A percentile compares a stretch with the other conserved stretches of the same genome.
phyloP scores from a whole-genome alignment of 2,888 invertebrate genomes.

The Thera britannica region DNA sequence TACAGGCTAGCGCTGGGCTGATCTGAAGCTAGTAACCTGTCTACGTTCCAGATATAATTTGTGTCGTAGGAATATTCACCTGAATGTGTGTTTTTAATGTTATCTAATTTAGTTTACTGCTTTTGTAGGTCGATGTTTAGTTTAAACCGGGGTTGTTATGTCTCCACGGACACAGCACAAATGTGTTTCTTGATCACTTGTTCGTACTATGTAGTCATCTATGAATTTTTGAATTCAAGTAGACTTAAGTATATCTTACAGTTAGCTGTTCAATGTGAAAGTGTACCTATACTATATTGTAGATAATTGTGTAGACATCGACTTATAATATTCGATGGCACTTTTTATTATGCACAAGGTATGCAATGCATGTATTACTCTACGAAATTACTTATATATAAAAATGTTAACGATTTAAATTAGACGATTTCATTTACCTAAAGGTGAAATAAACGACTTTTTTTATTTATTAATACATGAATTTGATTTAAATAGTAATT shows the following conservation, averaged over 20 bases:
- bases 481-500: no score
- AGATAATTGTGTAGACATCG: slow-evolving; percentile 21
- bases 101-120: slow-evolving; percentile 8
- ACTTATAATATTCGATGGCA: slow-evolving; percentile 19
- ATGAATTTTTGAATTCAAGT: slow-evolving; percentile 12
- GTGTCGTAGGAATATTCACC: slow-evolving; percentile 3
- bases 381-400: slow-evolving; percentile 8
- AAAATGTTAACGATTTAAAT: slow-evolving; percentile 15
- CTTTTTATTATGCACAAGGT: slow-evolving; percentile 30
- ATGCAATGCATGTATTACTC: slow-evolving; percentile 5
- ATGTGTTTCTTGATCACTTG: slow-evolving; percentile 16
- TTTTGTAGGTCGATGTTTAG: slow-evolving; percentile 15
- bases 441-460: slow-evolving; percentile 25
- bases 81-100: slow-evolving; percentile 7
- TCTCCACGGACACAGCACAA: slow-evolving; percentile 21
- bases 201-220: slow-evolving; percentile 16
- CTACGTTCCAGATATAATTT: slow-evolving; percentile 18
- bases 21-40: slow-evolving; percentile 9
- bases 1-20: background rate
- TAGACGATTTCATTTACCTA: slow-evolving; percentile 29
- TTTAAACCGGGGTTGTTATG: slow-evolving; percentile 13
- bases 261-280: slow-evolving; percentile 11
- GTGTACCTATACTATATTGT: slow-evolving; percentile 3
- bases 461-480: no score
- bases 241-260: slow-evolving; percentile 6